A percentile compares a stretch with the other conserved stretches of the same genome.
Evolutionary conservation across 2,888 invertebrate genomes (phyloP).

Genomic region (Eilema caniola): DNA sequence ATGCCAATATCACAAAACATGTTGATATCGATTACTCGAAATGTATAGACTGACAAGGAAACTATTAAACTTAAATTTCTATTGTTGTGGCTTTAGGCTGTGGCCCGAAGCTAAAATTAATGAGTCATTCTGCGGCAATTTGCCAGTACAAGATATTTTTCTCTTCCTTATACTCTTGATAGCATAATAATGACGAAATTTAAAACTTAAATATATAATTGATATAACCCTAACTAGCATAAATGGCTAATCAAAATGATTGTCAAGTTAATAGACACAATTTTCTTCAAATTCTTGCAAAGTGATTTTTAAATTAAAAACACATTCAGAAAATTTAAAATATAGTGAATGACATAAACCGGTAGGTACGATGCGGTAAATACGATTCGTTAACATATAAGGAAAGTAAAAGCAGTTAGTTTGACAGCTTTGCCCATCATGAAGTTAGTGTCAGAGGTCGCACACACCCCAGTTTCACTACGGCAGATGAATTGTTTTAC

Average conservation of each 20-base stretch:
- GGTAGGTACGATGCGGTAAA: conserved; percentile 62
- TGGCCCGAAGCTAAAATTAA: conserved; percentile 28
- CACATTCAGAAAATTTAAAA: conserved; percentile 59
- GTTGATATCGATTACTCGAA: conserved; percentile 38
- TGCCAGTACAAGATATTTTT: conserved; percentile 33
- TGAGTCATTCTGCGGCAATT: conserved; percentile 24
- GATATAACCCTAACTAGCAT: background rate
- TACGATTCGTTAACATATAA: conserved; percentile 73
- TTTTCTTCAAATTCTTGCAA: background rate
- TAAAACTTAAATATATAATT: background rate
- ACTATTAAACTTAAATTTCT: conserved; percentile 29
- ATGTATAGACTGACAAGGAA: conserved; percentile 36
- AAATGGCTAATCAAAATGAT: background rate
- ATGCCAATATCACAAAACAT: conserved; percentile 24
- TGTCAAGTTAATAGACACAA: background rate
- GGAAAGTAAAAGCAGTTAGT: conserved; percentile 80
- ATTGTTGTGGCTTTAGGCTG: conserved; percentile 22
- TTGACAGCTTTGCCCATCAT: conserved; percentile 80
- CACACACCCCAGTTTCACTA: conserved; percentile 75
- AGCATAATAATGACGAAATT: background rate
- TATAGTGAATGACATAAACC: conserved; percentile 65
- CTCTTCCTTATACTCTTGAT: background rate
- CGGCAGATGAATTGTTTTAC: conserved; percentile 73
- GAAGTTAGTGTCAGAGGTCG: conserved; percentile 79
- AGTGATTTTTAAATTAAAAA: background rate